phyloP scores from a whole-genome alignment of 37 sponge, comb jelly and placozoan species.

The Spongilla lacustris region DNA sequence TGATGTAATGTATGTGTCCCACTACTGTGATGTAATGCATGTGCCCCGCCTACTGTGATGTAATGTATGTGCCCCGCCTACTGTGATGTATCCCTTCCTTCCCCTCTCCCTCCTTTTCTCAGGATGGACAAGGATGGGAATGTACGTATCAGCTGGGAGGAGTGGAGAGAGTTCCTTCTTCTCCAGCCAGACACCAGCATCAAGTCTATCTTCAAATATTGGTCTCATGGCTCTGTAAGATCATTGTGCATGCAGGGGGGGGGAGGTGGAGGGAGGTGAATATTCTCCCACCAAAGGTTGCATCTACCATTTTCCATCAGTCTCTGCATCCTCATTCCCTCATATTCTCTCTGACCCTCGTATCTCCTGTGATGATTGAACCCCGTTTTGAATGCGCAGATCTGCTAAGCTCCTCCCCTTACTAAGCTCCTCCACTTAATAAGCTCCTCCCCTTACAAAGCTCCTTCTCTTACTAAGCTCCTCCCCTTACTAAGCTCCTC shows the following conservation, averaged over 20 bases:
- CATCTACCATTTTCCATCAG: no score
- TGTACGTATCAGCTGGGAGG: conserved; percentile 85
- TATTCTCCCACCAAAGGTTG: no score
- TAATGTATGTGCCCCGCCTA: neutral
- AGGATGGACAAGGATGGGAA: conserved; percentile 93
- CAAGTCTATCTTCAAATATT: conserved; percentile 61
- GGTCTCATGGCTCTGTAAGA: conserved; percentile 81
- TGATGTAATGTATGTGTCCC: no score
- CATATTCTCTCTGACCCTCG: no score
- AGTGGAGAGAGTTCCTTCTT: conserved; percentile 91
- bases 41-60: neutral
- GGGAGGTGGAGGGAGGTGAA: no score
- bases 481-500: neutral
- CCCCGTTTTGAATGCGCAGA: no score
- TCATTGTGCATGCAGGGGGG: no score
- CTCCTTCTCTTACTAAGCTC: no score
- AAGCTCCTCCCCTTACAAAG: no score
- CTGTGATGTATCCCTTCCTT: neutral
- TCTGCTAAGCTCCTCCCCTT: neutral
- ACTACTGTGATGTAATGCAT: no score
- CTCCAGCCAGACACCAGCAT: conserved; percentile 83
- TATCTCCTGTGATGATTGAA: no score
- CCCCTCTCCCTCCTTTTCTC: neutral
- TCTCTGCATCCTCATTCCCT: no score
- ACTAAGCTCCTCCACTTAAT: neutral